Evolutionary conservation across 2,113 vertebrate genomes (phyloP).

Genomic region (Irena cyanogastra): DNA sequence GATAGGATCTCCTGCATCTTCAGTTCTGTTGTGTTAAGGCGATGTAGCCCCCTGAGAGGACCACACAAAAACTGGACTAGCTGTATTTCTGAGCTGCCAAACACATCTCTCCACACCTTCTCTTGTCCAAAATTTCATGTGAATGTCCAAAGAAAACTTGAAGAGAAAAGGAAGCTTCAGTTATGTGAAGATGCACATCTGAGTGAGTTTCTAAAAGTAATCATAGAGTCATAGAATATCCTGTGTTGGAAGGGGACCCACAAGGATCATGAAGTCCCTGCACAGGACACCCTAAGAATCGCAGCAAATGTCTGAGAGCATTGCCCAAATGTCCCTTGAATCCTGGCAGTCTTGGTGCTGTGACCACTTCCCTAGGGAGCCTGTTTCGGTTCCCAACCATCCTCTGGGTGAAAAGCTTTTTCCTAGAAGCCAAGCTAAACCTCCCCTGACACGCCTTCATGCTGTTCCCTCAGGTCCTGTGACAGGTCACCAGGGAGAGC

Average conservation of each 20-base stretch:
- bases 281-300: background rate
- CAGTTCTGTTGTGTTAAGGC: background rate
- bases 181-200: background rate
- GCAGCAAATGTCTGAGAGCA: background rate
- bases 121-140: background rate
- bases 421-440: background rate
- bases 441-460: background rate
- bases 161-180: background rate
- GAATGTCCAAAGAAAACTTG: background rate
- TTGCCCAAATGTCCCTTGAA: background rate
- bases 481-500: background rate
- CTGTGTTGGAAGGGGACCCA: background rate
- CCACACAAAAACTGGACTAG: background rate
- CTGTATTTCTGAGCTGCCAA: background rate
- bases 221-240: background rate
- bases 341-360: background rate
- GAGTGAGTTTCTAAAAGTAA: background rate
- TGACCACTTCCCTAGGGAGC: background rate
- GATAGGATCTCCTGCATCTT: background rate
- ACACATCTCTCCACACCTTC: background rate
- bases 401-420: background rate
- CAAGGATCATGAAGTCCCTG: background rate
- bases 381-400: background rate
- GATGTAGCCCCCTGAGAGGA: background rate
- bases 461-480: background rate